Base-by-base conservation (phyloP, 30 jellyfish, hydroid and myxozoan genomes). In the Chrysaora quinquecirrha region DNA sequence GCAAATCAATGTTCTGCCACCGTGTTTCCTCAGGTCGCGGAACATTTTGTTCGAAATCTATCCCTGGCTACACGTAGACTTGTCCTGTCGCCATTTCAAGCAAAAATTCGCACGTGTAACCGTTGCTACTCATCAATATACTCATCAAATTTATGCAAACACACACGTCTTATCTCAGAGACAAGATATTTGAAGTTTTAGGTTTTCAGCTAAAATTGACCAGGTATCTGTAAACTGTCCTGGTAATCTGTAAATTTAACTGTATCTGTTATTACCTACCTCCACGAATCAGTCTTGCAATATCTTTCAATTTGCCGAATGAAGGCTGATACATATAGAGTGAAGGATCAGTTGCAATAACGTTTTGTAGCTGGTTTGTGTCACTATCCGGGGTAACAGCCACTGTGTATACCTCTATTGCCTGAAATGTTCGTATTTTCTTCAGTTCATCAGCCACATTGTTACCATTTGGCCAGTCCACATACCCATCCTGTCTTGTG, bases 241-340 rank as follows among this genome's bases (percentile, higher is more conserved):
- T n/a, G n/a, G n/a, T n/a, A n/a, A n/a, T n/a, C 54, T 38, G 54
- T 38, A 38, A 38, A 38, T 14, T 38, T 38, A 38, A 38, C 6
- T 38, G 54, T 38, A 6, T 6, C 54, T n/a, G n/a, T 38, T 38
- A 38, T 38, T 38, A 38, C 87, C 23, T 88, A 89, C 99, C 99
- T 84, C 99, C 99, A 48, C 97, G 54, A 38, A 95, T 95, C 29
- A 89, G 82, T 54, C 69, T 75, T 14, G 99, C 97, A 29, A 95
- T 87, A 35, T 69, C 75, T 22, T 81, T 88, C 23, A 95, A 88
- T 27, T 80, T 90, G 19, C 25, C 80, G 54, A 95, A 88, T 1
- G 86, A 33, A 31, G 90, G 95, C 32, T 85, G 61, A 58, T 63
- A 80, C 67, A 95, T 69, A 71, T 81, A 95, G 1, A 89, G 90